Base-by-base conservation (phyloP, 1,140 invertebrate genomes). In the Carcinoscorpius rotundicauda region DNA sequence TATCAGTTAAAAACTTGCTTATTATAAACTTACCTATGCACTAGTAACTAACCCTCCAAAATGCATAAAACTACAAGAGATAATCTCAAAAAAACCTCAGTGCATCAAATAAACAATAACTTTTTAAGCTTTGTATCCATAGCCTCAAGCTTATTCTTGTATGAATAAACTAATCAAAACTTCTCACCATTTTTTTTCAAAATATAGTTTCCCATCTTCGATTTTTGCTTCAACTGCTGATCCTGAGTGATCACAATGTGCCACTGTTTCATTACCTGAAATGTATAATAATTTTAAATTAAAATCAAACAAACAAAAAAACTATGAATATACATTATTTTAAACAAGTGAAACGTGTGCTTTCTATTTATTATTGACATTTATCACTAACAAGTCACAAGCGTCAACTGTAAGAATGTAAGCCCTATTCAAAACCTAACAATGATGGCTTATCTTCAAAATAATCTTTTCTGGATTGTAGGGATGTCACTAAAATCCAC, bases 201-300 rank as follows among this genome's bases (percentile, higher is more conserved):
- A 97, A 71, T 91, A 82, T 58, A 97, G 78, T 81, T 95, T 93
- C 62, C 93, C 93, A 81, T 96, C 92, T 79, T 96, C 93, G 71
- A 97, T 93, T 71, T 86, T 84, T 10, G 88, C 89, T 72, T 94
- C 91, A 51, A 72, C 67, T 8, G 70, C 60, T 8, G 48, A 58
- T 6, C 10, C 48, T 49, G 50, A 49, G 4, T 52, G 29, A 50
- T 60, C 57, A 10, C 29, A 53, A 6, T 65, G n/a, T 57, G 8
- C 4, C 4, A 57, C n/a, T 5, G n/a, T 57, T 57, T 5, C n/a
- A 57, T 57, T 11, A 57, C n/a, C 8, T 9, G 8, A n/a, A 9
- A 55, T 9, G 8, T 55, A 55, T 9, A 55, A 8, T 55, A 55
- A n/a, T 55, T 9, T 8, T 55, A 55, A 55, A 55, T 55, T 55